Percentiles rank a stretch among this genome's conserved stretches.
Evolutionary conservation across 2,113 vertebrate genomes (phyloP).

Genomic region (Pterocles gutturalis): DNA sequence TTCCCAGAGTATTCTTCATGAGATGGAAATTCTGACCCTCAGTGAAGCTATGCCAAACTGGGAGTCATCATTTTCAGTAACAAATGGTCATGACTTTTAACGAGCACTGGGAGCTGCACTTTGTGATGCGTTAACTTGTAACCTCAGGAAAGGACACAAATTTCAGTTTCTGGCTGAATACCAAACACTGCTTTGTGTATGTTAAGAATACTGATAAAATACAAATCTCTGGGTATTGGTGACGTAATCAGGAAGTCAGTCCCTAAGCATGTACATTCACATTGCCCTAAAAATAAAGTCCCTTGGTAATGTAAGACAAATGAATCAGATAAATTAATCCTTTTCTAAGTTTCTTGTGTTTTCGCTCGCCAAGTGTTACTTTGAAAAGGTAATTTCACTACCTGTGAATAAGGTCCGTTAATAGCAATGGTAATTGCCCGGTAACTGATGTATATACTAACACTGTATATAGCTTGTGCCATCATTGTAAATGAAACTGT

Average conservation of each 20-base stretch:
- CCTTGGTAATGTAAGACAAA: background rate
- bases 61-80: slow-evolving; percentile 42
- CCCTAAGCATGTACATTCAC: background rate
- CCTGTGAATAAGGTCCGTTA: slow-evolving; percentile 15
- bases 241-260: background rate
- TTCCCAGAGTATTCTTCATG: slow-evolving; percentile 44
- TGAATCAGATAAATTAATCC: background rate
- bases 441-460: background rate
- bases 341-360: slow-evolving; percentile 16
- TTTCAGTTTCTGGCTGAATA: slow-evolving; percentile 49
- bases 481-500: slow-evolving; percentile 11
- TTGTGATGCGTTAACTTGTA: slow-evolving; percentile 35
- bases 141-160: slow-evolving; percentile 56
- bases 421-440: background rate
- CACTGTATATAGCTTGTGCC: background rate
- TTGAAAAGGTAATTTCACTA: background rate
- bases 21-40: slow-evolving; percentile 62
- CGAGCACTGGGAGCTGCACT: slow-evolving; percentile 42
- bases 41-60: slow-evolving; percentile 26
- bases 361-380: background rate
- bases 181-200: slow-evolving; percentile 34
- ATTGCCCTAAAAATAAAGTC: background rate
- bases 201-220: slow-evolving; percentile 3
- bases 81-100: background rate
- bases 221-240: background rate